Evolutionary conservation across 1,140 invertebrate genomes (phyloP), one percentile per base, ranked within the genome.

Genomic region (Pantala flavescens): DNA sequence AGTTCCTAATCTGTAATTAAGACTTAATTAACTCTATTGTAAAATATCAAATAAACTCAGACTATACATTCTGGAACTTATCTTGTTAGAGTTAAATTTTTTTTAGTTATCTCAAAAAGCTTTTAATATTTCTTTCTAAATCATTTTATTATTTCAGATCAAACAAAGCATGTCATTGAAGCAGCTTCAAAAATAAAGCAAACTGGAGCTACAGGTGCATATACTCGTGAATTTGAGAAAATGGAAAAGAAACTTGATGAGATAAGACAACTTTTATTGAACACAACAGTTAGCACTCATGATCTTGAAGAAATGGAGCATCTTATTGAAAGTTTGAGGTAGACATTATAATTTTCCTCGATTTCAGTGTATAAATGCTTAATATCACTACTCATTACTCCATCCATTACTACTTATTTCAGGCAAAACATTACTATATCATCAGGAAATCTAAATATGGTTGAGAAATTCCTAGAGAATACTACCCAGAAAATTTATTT

Each of bases 181-280:
- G 88, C 92, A 72, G 96, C 95, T n/a, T 91, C 90, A 74, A 89
- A 93, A 79, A 97, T 98, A 72, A 96, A 96, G 80, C 89, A 93
- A 78, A 92, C 94, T 75, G 96, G 97, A 71, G 93, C 94, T 11
- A 93, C 94, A 16, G 96, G 96, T 70, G 96, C 95, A 0, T 99
- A 98, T 80, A 94, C 94, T 5, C 88, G 92, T 78, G 93, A 97
- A 82, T 99, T 98, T 85, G 91, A 93, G 77, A 88, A 90, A 77
- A 95, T 98, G 90, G 91, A 96, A 78, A 87, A 90, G 28, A 91
- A 92, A 79, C 84, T 99, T 74, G 85, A 91, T 55, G 90, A 93
- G 80, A 90, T 98, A 0, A 86, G 90, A 78, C 82, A 84, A 71
- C 84, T 95, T 28, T 84, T 98, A n/a, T 85, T 90, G 70, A 94